Base-by-base conservation (phyloP, 2,797 vertebrate species). In the Mus minutoides region DNA sequence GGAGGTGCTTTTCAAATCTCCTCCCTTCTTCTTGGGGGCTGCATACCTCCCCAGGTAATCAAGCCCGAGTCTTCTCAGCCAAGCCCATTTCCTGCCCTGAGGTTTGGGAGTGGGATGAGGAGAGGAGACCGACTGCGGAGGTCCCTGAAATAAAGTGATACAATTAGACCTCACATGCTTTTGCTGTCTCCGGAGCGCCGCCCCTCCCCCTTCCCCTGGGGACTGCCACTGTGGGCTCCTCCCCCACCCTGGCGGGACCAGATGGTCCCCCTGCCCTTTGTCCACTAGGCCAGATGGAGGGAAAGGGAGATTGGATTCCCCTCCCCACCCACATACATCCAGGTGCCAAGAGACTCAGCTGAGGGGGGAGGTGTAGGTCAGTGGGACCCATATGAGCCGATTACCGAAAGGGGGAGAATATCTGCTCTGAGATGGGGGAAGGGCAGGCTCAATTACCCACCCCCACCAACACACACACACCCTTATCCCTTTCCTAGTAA, bases 251-350 rank as follows among this genome's bases (percentile, higher is more conserved):
- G 86, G 90, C 86, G 64, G 83, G 92, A 93, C 97, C 97, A 97
- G 91, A 97, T 97, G 97, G 96, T 94, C 97, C 94, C 92, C 97
- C 96, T 95, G 95, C 96, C 97, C 97, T 94, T 97, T 96, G 97
- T 97, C 97, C 96, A 94, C 88, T 87, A 62, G 96, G 94, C 96
- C 97, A 97, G 97, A 98, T 98, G 97, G 97, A 97, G 84, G 94
- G 95, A 96, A 91, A 95, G 94, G 58, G 93, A 97, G 94, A 95
- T 91, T 97, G 97, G 94, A 95, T 96, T 96, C 97, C 94, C 96
- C 89, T 94, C 90, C 96, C 94, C 96, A 96, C 96, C 95, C 96
- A 92, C 97, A 95, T 90, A 91, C 92, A 49, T 58, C 86, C 92
- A 97, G 96, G 96, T 96, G 96, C 97, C 97, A 86, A 96, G 96